Conservation (phyloP, 2,888 invertebrate species). For the Drosophila seclusa region DNA sequence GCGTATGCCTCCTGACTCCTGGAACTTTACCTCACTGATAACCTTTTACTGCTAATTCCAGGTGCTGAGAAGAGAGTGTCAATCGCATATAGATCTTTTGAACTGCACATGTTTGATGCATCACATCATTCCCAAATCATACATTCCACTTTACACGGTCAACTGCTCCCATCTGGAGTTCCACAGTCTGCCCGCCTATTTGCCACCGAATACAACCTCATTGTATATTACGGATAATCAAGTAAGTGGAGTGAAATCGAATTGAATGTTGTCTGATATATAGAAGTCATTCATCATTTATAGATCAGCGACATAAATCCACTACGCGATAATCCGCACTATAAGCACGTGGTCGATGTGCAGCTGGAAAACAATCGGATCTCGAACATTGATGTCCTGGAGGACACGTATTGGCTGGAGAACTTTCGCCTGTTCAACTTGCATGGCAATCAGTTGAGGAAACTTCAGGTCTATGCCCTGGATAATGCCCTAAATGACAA, state of each 20-base stretch:
- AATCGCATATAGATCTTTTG: constrained; percentile 77
- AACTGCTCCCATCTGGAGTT: constrained; percentile 83
- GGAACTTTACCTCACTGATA: not conserved
- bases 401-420: constrained; percentile 91
- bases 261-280: no score
- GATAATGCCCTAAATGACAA: constrained; percentile 92
- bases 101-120: constrained; percentile 84
- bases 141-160: constrained; percentile 83
- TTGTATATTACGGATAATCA: constrained; percentile 82
- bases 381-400: constrained; percentile 88
- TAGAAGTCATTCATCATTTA: not conserved
- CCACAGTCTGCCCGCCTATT: constrained; percentile 78
- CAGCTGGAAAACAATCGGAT: constrained; percentile 92
- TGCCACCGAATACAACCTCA: constrained; percentile 84
- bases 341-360: constrained; percentile 89
- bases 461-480: constrained; percentile 92
- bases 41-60: not conserved
- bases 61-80: constrained; percentile 71
- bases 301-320: constrained; percentile 90
- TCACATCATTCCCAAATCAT: constrained; percentile 80
- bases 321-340: constrained; percentile 88
- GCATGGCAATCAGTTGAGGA: constrained; percentile 89
- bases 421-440: constrained; percentile 92
- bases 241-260: constrained; percentile 50
- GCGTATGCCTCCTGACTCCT: constrained; percentile 9